A percentile compares a stretch with the other conserved stretches of the same genome.
These are phyloP conservation scores for Podargus strigoides DNA, from an alignment of 2,797 vertebrate species.

Conservation along the genomic window DNA sequence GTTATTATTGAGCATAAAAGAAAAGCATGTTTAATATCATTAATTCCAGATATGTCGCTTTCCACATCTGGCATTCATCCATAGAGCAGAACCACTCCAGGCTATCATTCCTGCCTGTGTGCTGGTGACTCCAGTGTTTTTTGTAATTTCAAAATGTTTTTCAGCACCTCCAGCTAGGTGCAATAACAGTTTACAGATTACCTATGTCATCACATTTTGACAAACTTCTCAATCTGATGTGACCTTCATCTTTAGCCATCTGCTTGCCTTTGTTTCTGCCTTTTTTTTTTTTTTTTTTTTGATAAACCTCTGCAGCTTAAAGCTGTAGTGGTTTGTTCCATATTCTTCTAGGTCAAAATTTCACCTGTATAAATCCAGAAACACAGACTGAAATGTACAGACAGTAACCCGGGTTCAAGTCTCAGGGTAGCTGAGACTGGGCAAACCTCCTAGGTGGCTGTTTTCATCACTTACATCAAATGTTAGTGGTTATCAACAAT, in stretches of 20 bases:
- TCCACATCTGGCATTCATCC: slow-evolving; percentile 95
- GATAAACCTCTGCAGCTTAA: slow-evolving; percentile 75
- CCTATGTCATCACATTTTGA: slow-evolving; percentile 97
- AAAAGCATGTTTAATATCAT: slow-evolving; percentile 97
- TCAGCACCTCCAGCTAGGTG: slow-evolving; percentile 91
- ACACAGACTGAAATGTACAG: slow-evolving; percentile 48
- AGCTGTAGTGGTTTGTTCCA: slow-evolving; percentile 73
- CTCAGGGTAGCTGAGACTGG: slow-evolving; percentile 6
- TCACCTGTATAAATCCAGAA: slow-evolving; percentile 74
- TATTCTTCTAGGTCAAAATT: slow-evolving; percentile 72
- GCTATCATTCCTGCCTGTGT: slow-evolving; percentile 90
- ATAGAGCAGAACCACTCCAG: slow-evolving; percentile 87
- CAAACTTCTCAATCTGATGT: slow-evolving; percentile 96
- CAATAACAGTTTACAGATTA: slow-evolving; percentile 98
- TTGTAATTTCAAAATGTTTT: slow-evolving; percentile 98
- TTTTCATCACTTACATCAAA: slow-evolving; percentile 57
- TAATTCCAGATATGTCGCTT: slow-evolving; percentile 93
- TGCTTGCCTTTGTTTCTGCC: slow-evolving; percentile 83
- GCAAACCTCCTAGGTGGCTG: slow-evolving; percentile 2
- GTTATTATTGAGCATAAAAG: slow-evolving; percentile 97
- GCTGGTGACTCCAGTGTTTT: slow-evolving; percentile 83
- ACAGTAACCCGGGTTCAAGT: slow-evolving; percentile 52
- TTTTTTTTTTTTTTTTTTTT: slow-evolving; percentile 49
- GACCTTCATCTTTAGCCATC: slow-evolving; percentile 96
- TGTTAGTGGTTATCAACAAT: neutral